A percentile compares a stretch with the other conserved stretches of the same genome.
phyloP scores from a whole-genome alignment of 2,797 vertebrate genomes.

The Apodemus agrarius region DNA sequence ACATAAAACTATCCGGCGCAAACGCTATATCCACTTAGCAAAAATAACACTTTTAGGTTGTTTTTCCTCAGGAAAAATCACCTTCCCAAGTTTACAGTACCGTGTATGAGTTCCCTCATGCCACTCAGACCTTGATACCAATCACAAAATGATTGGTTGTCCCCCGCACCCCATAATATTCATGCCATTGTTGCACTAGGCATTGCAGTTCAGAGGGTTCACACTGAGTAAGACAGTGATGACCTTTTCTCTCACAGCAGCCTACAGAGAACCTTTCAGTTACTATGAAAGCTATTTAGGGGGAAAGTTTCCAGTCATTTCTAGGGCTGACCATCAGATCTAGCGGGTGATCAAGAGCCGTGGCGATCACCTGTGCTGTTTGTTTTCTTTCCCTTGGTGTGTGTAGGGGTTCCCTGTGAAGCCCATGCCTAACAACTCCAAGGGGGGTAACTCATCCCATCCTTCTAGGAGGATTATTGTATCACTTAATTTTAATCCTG shows the following conservation, averaged over 20 bases:
- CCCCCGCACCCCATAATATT: background rate
- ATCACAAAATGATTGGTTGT: background rate
- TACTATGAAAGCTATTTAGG: background rate
- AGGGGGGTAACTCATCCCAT: background rate
- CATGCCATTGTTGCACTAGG: background rate
- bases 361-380: background rate
- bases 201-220: background rate
- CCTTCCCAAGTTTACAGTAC: background rate
- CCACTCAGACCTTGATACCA: background rate
- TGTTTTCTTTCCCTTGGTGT: background rate
- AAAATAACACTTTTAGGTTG: background rate
- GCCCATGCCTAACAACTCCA: background rate
- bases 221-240: background rate
- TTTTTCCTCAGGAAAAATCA: background rate
- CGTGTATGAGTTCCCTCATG: background rate
- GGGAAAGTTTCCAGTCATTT: background rate
- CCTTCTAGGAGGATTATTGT: background rate
- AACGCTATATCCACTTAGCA: background rate
- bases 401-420: background rate
- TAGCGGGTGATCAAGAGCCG: background rate
- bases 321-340: no score
- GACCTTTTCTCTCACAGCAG: background rate
- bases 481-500: constrained; percentile 59
- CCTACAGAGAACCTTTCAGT: background rate
- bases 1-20: background rate